Evolutionary conservation across 1,140 invertebrate genomes (phyloP).

Genomic region (Drosophila repletoides): DNA sequence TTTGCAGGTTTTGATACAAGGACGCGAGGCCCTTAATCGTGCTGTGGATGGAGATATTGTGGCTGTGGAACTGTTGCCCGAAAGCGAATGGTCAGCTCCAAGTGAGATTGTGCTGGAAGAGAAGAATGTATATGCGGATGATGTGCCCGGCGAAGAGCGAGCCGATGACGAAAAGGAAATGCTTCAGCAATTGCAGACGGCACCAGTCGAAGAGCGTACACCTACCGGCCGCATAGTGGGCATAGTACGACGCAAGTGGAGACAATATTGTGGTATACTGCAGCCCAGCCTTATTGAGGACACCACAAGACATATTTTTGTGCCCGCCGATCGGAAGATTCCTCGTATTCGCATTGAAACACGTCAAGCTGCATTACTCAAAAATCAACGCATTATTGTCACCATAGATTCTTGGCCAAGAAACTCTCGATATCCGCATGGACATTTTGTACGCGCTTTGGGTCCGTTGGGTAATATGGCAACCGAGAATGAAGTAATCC

Average conservation of each 20-base stretch:
- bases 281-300: slow-evolving; percentile 90
- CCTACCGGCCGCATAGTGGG: slow-evolving; percentile 96
- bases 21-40: slow-evolving; percentile 93
- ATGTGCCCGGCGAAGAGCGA: slow-evolving; percentile 85
- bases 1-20: slow-evolving; percentile 93
- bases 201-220: slow-evolving; percentile 78
- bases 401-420: slow-evolving; percentile 96
- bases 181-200: slow-evolving; percentile 54
- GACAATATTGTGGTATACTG: slow-evolving; percentile 98
- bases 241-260: slow-evolving; percentile 97
- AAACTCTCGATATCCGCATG: slow-evolving; percentile 89
- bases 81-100: slow-evolving; percentile 94
- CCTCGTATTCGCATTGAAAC: slow-evolving; percentile 97
- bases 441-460: slow-evolving; percentile 94
- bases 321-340: slow-evolving; percentile 94
- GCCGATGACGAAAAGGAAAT: slow-evolving; percentile 60
- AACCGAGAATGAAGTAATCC: slow-evolving; percentile 97
- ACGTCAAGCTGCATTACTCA: slow-evolving; percentile 91
- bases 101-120: slow-evolving; percentile 93
- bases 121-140: slow-evolving; percentile 88
- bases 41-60: slow-evolving; percentile 98
- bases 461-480: slow-evolving; percentile 91
- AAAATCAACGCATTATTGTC: slow-evolving; percentile 93
- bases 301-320: slow-evolving; percentile 90
- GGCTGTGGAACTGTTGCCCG: slow-evolving; percentile 94